Conservation (phyloP, 2,797 vertebrate species). For the Pseudochirops corinnae region DNA sequence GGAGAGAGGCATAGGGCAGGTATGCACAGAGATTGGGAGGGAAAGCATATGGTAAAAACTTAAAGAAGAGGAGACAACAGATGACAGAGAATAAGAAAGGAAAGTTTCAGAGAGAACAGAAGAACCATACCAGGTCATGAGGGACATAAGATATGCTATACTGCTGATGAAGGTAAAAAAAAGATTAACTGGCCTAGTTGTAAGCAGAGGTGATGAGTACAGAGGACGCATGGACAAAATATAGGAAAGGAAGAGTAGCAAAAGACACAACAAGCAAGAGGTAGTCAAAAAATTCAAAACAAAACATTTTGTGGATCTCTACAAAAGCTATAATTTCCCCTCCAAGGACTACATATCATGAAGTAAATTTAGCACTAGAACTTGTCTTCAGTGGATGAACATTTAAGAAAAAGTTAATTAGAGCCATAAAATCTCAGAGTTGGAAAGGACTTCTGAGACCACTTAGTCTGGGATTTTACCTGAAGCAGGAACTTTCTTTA, state of each 20-base stretch:
- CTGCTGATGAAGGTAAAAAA: neutral
- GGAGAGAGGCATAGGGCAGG: neutral
- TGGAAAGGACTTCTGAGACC: neutral
- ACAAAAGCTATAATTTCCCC: neutral
- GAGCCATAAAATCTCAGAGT: neutral
- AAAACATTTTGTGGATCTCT: neutral
- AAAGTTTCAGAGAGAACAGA: neutral
- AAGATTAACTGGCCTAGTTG: neutral
- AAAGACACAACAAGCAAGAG: neutral
- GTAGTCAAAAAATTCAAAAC: neutral
- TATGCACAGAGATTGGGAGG: neutral
- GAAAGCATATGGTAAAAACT: neutral
- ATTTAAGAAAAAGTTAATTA: neutral
- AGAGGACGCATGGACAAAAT: neutral
- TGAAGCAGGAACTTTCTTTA: neutral
- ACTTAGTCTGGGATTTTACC: neutral
- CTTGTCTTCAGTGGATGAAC: neutral
- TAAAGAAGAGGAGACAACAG: neutral
- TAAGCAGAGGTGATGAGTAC: neutral
- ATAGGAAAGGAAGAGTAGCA: neutral
- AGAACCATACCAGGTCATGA: neutral
- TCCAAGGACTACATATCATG: neutral
- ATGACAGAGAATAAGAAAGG: neutral
- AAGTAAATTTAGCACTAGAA: neutral
- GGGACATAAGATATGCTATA: neutral